These are phyloP conservation scores for Scortum barcoo DNA, from an alignment of 2,113 vertebrate genomes.

Conservation along the genomic window DNA sequence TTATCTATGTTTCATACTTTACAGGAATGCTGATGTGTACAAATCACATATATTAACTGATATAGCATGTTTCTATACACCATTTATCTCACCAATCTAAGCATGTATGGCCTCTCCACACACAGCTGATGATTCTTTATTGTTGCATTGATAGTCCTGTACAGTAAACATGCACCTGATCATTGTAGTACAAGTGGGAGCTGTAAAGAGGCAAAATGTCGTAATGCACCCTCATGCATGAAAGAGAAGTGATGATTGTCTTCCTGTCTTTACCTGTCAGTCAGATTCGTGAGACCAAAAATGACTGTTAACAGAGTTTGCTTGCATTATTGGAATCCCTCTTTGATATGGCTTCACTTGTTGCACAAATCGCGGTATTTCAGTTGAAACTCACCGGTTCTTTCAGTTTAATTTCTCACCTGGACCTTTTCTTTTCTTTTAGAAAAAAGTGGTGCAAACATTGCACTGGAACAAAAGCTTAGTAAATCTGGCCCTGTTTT, in stretches of 20 bases:
- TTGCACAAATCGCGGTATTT: constrained; percentile 32
- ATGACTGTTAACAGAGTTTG: background rate
- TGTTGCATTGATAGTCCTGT: constrained; percentile 4
- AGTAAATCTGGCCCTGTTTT: constrained; percentile 86
- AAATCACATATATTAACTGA: background rate
- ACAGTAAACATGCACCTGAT: constrained; percentile 1
- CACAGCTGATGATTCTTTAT: background rate
- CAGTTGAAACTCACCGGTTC: constrained; percentile 36
- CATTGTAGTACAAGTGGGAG: background rate
- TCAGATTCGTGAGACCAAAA: background rate
- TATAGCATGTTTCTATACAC: constrained; percentile 32
- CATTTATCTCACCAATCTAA: constrained; percentile 3
- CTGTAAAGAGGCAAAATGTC: background rate
- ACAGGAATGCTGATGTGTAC: constrained; percentile 35
- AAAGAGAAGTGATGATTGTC: background rate
- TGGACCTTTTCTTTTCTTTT: constrained; percentile 76
- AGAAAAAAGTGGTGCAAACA: constrained; percentile 87
- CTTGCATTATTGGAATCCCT: constrained; percentile 16
- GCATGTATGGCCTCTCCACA: constrained; percentile 16
- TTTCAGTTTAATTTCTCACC: constrained; percentile 66
- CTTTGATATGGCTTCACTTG: constrained; percentile 3
- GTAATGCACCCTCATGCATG: constrained; percentile 25
- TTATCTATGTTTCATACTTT: constrained; percentile 25
- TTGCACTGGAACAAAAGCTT: constrained; percentile 85
- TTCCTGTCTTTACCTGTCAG: background rate